Conservation (phyloP, 2,797 vertebrate species). For the Euphonia xanthogaster region DNA sequence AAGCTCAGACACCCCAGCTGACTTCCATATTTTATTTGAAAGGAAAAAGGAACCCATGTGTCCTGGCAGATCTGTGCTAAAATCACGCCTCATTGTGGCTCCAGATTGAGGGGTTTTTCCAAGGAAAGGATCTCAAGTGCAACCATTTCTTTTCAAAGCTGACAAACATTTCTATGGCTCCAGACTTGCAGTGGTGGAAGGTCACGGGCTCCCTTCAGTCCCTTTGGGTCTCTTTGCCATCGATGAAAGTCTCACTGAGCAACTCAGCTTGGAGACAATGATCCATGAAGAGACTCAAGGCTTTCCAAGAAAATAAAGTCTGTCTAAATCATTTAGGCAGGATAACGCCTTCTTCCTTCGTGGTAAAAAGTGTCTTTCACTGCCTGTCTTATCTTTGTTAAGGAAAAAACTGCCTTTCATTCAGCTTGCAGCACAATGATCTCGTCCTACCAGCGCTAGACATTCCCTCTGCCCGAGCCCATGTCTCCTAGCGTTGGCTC, state of each 20-base stretch:
- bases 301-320: constrained; percentile 49
- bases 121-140: not conserved
- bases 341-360: constrained; percentile 16
- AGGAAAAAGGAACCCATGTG: not conserved
- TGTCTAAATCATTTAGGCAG: constrained; percentile 37
- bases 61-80: not conserved
- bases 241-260: not conserved
- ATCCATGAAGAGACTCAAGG: not conserved
- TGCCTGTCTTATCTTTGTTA: constrained; percentile 34
- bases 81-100: not conserved
- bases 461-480: constrained; percentile 18
- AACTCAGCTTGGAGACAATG: not conserved
- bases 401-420: not conserved
- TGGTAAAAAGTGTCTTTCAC: constrained; percentile 23
- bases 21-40: not conserved
- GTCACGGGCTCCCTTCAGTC: not conserved
- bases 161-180: constrained; percentile 34
- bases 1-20: not conserved
- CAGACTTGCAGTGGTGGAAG: constrained; percentile 11
- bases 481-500: constrained; percentile 44
- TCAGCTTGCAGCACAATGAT: constrained; percentile 10
- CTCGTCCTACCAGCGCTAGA: constrained; percentile 14
- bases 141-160: not conserved
- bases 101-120: not conserved
- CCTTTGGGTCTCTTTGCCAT: not conserved